phyloP scores from a whole-genome alignment of 53 echinoderm and acorn worm species.

The Crossaster papposus region DNA sequence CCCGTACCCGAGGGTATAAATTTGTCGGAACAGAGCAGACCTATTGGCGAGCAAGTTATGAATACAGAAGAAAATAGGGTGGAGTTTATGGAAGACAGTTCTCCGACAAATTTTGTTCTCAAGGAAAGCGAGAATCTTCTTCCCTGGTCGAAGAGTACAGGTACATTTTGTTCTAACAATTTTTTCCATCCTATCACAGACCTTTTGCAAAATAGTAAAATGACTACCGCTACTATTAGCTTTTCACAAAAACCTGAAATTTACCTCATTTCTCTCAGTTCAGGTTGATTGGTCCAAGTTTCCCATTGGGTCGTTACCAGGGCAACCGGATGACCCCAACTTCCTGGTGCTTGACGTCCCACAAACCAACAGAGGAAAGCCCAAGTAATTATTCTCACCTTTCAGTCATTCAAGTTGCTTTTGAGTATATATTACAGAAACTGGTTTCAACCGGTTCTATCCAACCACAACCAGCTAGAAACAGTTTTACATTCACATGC shows the following conservation, averaged over 20 bases:
- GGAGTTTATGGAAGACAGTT: background rate
- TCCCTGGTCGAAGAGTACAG: slow-evolving; percentile 46
- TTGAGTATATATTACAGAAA: background rate
- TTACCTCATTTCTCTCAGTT: background rate
- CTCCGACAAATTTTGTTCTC: background rate
- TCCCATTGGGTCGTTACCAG: slow-evolving; percentile 72
- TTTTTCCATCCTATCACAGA: background rate
- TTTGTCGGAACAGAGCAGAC: background rate
- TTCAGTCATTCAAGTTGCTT: background rate
- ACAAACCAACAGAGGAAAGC: background rate
- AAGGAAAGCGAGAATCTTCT: slow-evolving; percentile 21
- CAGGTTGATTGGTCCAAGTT: slow-evolving; percentile 64
- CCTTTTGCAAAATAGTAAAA: background rate
- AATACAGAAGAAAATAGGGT: background rate
- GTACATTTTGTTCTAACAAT: background rate
- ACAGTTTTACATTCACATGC: background rate
- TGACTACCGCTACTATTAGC: background rate
- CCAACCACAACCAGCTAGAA: background rate
- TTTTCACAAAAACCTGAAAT: background rate
- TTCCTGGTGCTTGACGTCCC: slow-evolving; percentile 52
- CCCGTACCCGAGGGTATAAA: slow-evolving; percentile 22
- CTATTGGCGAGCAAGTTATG: background rate
- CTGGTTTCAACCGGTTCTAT: background rate
- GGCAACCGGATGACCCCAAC: slow-evolving; percentile 70
- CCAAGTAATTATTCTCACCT: slow-evolving; percentile 16